Base-by-base conservation (phyloP, 2,113 vertebrate genomes). In the Erinaceus europaeus region DNA sequence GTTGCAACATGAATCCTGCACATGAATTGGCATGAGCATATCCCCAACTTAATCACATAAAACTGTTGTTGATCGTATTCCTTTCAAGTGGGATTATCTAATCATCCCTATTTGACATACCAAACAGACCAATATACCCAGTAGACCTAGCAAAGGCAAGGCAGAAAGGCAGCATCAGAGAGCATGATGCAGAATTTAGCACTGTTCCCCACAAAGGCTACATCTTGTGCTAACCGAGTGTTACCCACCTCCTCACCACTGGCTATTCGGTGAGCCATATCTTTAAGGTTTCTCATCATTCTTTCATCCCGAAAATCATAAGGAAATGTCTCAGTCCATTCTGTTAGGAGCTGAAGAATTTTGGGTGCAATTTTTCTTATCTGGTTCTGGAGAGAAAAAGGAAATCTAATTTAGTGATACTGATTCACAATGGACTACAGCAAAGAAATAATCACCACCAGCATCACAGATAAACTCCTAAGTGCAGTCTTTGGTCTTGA, bases 261-360 rank as follows among this genome's bases (percentile, higher is more conserved):
- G 94, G 97, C 94, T 82, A 99, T 97, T 44, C 97, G 97, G 77
- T 98, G 98, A 17, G 98, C 98, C 86, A 99, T 84, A 44, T 99
- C 98, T 94, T 98, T 99, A 68, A 99, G 96, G 91, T 98, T 98
- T 69, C 98, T 97, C 98, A 99, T 99, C 98, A 98, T 98, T 86
- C 98, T 96, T 95, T 99, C 98, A 71, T 99, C 99, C 86, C 98
- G 96, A 94, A 99, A 99, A 95, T 99, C 99, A 0, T 99, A 98
- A 0, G 98, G 98, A 95, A 99, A 99, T 0, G 98, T 99, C 89
- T 99, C 98, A 0, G 98, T 99, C 99, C 99, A 99, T 92, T 99
- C 98, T 0, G 98, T 97, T 90, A 99, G 93, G 86, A 99, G 89
- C 93, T 99, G 98, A 1, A 99, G 97, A 80, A 99, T 97, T 97